Evolutionary conservation across 2,113 vertebrate species (phyloP).

Genomic region (Chaetops frenatus): DNA sequence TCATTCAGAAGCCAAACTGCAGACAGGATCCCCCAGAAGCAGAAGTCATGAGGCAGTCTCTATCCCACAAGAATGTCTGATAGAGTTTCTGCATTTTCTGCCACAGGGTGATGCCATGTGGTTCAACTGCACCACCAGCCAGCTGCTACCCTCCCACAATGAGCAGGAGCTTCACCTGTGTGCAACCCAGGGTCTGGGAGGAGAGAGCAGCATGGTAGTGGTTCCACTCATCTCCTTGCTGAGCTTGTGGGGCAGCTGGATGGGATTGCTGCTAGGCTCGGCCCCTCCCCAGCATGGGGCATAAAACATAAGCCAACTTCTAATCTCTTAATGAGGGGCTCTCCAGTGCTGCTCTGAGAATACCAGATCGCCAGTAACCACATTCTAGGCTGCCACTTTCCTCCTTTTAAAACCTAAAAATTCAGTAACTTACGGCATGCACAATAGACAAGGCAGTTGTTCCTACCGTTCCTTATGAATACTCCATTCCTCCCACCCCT

Average conservation of each 20-base stretch:
- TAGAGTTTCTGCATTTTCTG: neutral
- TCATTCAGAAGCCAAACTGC: neutral
- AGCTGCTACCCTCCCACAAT: neutral
- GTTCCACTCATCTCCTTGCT: neutral
- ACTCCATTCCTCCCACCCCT: neutral
- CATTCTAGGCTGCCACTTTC: neutral
- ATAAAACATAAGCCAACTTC: neutral
- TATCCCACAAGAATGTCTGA: neutral
- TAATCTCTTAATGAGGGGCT: conserved; percentile 18
- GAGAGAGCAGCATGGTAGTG: neutral
- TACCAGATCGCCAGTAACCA: neutral
- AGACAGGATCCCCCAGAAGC: neutral
- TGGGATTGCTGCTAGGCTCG: neutral
- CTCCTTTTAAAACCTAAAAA: neutral
- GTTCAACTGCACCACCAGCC: neutral
- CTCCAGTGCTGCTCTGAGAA: neutral
- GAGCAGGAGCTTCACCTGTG: neutral
- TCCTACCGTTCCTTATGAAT: neutral
- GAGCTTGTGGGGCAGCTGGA: neutral
- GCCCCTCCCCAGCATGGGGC: neutral
- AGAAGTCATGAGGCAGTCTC: neutral
- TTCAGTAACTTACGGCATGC: neutral
- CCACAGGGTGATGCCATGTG: neutral
- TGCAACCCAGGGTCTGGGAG: neutral
- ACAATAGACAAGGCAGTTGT: neutral